phyloP scores from a whole-genome alignment of 2,888 invertebrate genomes.

The Hylaea fasciaria region DNA sequence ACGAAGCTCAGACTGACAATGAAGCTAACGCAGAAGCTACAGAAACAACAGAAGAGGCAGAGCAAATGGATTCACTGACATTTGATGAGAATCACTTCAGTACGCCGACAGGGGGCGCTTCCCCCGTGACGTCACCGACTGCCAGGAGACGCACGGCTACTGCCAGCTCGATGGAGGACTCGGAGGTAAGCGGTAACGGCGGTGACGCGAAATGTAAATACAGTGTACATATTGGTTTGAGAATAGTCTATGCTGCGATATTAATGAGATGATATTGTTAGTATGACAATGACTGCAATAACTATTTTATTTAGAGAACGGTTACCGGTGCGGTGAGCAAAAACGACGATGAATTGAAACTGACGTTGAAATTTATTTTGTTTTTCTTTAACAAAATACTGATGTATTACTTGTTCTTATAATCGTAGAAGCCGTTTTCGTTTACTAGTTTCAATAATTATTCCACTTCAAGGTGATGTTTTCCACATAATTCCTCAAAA shows the following conservation, averaged over 20 bases:
- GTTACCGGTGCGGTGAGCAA: neutral
- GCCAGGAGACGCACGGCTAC: slow-evolving; percentile 58
- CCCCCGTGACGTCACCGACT: slow-evolving; percentile 58
- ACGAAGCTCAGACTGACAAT: neutral
- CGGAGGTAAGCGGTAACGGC: slow-evolving; percentile 74
- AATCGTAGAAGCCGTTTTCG: neutral
- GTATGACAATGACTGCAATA: neutral
- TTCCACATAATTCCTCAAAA: neutral
- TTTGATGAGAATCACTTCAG: slow-evolving; percentile 83
- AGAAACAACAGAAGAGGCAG: slow-evolving; percentile 41
- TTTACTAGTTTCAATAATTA: neutral
- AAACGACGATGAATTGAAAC: neutral
- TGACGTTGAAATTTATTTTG: neutral
- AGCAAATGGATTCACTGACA: slow-evolving; percentile 58
- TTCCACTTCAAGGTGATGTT: neutral
- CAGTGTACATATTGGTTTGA: slow-evolving; percentile 33
- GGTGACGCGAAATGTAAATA: slow-evolving; percentile 42
- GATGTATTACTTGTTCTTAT: neutral
- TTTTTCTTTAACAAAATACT: neutral
- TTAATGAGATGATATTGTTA: neutral
- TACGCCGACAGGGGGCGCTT: slow-evolving; percentile 71
- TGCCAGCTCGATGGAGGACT: slow-evolving; percentile 71
- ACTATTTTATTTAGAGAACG: too few relatives aligned
- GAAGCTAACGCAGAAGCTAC: slow-evolving; percentile 28
- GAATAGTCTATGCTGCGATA: slow-evolving; percentile 6